phyloP scores from a whole-genome alignment of 2,113 vertebrate genomes.

The Chaetodon trifascialis region DNA sequence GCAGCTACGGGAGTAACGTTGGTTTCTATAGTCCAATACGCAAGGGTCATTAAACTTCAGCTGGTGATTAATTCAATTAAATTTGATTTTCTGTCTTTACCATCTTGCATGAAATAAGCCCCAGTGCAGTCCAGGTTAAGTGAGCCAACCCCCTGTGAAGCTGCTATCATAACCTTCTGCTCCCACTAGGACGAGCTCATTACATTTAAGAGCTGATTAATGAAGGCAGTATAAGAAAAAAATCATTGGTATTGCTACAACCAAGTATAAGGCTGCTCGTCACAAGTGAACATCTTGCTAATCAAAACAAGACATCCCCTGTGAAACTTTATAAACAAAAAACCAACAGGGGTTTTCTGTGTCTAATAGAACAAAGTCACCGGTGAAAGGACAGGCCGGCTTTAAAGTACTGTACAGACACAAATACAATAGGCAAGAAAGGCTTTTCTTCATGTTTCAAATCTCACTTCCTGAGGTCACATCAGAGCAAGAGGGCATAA shows the following conservation, averaged over 20 bases:
- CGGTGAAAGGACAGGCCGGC: conserved; percentile 22
- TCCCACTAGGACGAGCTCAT: conserved; percentile 55
- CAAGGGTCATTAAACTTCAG: conserved; percentile 51
- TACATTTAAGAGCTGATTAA: conserved; percentile 58
- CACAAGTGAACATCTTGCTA: conserved; percentile 1
- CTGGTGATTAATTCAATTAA: conserved; percentile 39
- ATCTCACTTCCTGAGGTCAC: background rate
- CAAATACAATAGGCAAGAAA: background rate
- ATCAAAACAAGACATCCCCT: conserved; percentile 9
- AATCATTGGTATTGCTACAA: conserved; percentile 46
- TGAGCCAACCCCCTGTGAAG: conserved; percentile 44
- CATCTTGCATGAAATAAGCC: conserved; percentile 45
- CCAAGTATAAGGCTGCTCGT: conserved; percentile 28
- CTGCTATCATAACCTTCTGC: conserved; percentile 53
- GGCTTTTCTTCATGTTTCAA: background rate
- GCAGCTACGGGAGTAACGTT: background rate
- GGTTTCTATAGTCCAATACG: conserved; percentile 34
- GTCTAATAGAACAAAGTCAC: background rate
- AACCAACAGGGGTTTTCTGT: conserved; percentile 21
- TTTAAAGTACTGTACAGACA: conserved; percentile 10
- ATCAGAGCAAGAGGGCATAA: background rate
- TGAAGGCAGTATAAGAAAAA: conserved; percentile 22
- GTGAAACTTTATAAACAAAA: conserved; percentile 12
- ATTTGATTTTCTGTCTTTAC: conserved; percentile 57
- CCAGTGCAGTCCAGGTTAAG: conserved; percentile 42